phyloP scores from a whole-genome alignment of 2,113 vertebrate genomes.

The Struthio camelus region DNA sequence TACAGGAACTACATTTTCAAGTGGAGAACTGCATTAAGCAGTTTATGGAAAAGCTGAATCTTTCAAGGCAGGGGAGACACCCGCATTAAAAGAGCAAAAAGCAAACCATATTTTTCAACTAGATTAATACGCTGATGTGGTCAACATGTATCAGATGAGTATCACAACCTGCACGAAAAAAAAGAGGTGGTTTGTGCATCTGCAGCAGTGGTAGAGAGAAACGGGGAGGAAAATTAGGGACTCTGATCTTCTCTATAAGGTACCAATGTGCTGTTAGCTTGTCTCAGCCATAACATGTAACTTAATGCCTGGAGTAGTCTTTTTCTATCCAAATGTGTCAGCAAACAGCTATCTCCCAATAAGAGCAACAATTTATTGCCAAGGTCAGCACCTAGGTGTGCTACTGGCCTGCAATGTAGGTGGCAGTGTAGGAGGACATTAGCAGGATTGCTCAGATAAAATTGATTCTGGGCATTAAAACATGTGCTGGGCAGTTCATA shows the following conservation, averaged over 20 bases:
- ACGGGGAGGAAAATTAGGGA: background rate
- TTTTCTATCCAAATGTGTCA: background rate
- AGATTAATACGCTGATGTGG: background rate
- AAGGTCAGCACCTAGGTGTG: background rate
- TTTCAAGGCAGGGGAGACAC: background rate
- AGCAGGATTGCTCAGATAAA: background rate
- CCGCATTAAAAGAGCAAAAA: background rate
- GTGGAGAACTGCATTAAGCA: background rate
- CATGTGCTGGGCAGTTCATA: fast-evolving
- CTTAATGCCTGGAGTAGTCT: background rate
- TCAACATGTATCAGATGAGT: background rate
- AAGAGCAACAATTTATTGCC: background rate
- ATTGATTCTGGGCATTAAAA: background rate
- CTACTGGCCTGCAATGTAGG: background rate
- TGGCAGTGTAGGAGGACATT: background rate
- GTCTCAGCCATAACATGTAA: background rate
- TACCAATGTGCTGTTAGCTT: background rate
- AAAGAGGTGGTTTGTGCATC: background rate
- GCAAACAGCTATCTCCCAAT: fast-evolving
- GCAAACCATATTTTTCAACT: background rate
- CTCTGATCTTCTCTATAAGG: background rate
- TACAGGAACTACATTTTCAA: background rate
- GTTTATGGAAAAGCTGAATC: background rate
- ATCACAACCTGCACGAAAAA: background rate
- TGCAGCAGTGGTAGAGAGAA: background rate